A percentile compares a stretch with the other conserved stretches of the same genome.
These are phyloP conservation scores for Leuctra nigra DNA, from an alignment of 2,888 invertebrate genomes.

Conservation along the genomic window DNA sequence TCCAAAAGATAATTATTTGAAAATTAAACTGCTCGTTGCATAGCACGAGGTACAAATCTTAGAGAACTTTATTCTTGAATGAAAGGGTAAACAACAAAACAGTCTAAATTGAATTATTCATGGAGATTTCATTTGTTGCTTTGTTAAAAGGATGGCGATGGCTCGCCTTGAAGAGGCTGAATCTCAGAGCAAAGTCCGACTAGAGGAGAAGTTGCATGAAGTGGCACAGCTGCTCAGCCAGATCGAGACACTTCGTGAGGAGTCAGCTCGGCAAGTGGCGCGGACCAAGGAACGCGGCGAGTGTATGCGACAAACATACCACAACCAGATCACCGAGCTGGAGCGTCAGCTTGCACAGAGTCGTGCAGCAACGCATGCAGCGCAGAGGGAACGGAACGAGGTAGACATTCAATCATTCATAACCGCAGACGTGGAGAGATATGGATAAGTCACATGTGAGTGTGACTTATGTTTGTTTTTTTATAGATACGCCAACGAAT, in stretches of 20 bases:
- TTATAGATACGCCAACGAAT: conserved; percentile 57
- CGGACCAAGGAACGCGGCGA: conserved; percentile 61
- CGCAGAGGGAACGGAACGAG: conserved; percentile 62
- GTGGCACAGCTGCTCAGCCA: conserved; percentile 57
- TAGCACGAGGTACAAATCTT: no score
- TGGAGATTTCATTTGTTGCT: no score
- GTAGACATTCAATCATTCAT: conserved; percentile 32
- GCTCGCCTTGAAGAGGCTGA: conserved; percentile 52
- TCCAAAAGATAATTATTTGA: no score
- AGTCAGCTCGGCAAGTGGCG: conserved; percentile 58
- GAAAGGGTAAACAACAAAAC: no score
- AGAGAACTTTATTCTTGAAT: no score
- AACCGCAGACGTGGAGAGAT: no score
- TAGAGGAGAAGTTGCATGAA: conserved; percentile 62
- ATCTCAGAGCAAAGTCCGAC: conserved; percentile 51
- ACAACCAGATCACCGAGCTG: conserved; percentile 58
- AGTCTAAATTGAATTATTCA: no score
- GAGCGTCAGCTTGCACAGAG: conserved; percentile 59
- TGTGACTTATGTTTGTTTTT: background rate
- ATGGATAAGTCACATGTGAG: background rate
- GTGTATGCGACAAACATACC: conserved; percentile 53
- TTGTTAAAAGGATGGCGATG: conserved; percentile 45
- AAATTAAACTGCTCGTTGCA: no score
- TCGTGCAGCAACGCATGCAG: conserved; percentile 55
- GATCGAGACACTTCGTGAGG: conserved; percentile 58